Base-by-base conservation (phyloP, 1,140 invertebrate species). In the Drosophila repleta region DNA sequence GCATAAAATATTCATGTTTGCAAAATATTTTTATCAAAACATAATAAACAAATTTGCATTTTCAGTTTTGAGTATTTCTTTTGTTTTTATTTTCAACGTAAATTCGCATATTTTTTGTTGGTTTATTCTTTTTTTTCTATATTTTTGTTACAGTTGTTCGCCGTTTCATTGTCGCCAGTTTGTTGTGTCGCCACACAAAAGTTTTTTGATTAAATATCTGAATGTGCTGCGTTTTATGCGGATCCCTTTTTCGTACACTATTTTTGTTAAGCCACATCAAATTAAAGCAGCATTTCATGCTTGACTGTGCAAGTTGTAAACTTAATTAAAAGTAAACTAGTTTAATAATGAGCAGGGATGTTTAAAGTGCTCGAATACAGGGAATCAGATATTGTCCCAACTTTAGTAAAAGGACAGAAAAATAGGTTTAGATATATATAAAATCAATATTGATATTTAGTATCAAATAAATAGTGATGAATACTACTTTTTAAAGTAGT, bases 1-100 rank as follows among this genome's bases (percentile, higher is more conserved):
- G 74, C 62, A 83, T 78, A 79, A 79, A 67, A 83, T 83, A 84
- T 83, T 83, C 79, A 83, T 79, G 76, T 62, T 79, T 62, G 52
- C 53, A 39, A 79, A 79, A 79, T 84, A 72, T 70, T 73, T 81
- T 83, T 84, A 80, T 84, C 76, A 83, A 76, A 84, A 76, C 80
- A 85, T 85, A 85, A 84, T 84, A 85, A 84, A 84, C 76, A 84
- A 84, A 84, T 84, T 84, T 84, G 68, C 80, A 84, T 84, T 83
- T 71, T 32, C 57, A 56, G 6, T 32, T 17, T n/a, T 15, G 17
- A 67, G 43, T 39, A 37, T 4, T 57, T 55, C 62, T 53, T 43
- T 32, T 35, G 11, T 35, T 35, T 35, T 35, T 53, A 43, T 69
- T 53, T 53, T 43, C 41, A 46, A 52, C 74, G 58, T 51, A 48